A percentile compares a stretch with the other conserved stretches of the same genome.
Conservation (phyloP, 2,113 vertebrate genomes). For the Anser cygnoides region DNA sequence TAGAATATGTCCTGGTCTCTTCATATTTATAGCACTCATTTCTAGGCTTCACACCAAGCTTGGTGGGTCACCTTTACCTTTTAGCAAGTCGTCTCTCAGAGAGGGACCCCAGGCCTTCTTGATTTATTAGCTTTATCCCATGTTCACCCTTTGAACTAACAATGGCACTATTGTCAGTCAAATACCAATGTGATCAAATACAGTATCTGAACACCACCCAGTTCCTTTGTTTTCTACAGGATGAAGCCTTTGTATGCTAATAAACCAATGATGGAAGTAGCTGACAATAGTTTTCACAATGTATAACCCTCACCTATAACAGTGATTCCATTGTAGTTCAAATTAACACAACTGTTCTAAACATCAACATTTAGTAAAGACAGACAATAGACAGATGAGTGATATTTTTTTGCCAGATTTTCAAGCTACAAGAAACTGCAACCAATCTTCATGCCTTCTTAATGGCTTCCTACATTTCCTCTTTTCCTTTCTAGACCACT, state of each 20-base stretch:
- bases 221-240: neutral
- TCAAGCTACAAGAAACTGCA: neutral
- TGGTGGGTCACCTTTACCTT: neutral
- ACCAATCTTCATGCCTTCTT: neutral
- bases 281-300: neutral
- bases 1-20: neutral
- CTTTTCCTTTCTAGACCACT: slow-evolving; percentile 58
- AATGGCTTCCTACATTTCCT: neutral
- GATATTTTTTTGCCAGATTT: neutral
- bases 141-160: neutral
- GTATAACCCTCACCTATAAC: neutral
- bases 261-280: neutral
- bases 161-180: neutral
- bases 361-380: neutral
- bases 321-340: neutral
- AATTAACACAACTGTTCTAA: neutral
- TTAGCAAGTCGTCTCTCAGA: neutral
- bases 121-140: fast-evolving
- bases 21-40: neutral
- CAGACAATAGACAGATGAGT: neutral
- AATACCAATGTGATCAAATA: neutral
- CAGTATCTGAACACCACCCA: neutral
- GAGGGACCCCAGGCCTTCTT: neutral
- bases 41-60: neutral
- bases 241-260: neutral